phyloP scores from a whole-genome alignment of 2,113 vertebrate genomes.

The Carassius carassius region DNA sequence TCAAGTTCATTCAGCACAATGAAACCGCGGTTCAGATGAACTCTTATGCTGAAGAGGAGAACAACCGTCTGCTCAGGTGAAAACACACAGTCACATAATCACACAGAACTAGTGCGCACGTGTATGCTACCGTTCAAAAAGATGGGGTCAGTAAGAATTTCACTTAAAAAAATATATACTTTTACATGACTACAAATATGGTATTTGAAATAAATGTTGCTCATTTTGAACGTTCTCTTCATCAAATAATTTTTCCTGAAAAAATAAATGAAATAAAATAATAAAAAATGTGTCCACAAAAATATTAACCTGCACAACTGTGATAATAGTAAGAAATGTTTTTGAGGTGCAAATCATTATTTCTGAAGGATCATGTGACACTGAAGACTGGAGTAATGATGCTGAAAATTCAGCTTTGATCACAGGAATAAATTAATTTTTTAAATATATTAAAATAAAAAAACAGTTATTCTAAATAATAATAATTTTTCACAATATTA shows the following conservation, averaged over 20 bases:
- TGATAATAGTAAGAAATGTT: not conserved
- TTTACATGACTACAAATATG: not conserved
- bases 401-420: too few relatives aligned
- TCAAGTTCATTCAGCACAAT: conserved; percentile 96
- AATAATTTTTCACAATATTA: not conserved
- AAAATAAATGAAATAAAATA: too few relatives aligned
- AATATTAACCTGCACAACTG: not conserved
- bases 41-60: conserved; percentile 90
- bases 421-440: too few relatives aligned
- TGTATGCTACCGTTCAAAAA: not conserved
- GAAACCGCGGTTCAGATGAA: conserved; percentile 89
- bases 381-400: not conserved
- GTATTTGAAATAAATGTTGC: not conserved
- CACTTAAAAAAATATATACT: not conserved
- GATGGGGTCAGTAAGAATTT: not conserved
- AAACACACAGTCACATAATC: not conserved
- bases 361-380: not conserved
- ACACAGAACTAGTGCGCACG: not conserved
- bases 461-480: too few relatives aligned
- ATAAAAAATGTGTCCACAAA: not conserved
- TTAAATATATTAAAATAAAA: too few relatives aligned
- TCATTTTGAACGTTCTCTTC: not conserved
- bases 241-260: not conserved
- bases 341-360: not conserved
- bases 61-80: conserved; percentile 93